Conservation (phyloP, 2,113 vertebrate genomes). For the Mus musculus region GRCm39 chr2:77593001-77593500, state of each 20-base stretch:
- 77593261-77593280: background rate
- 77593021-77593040: slow-evolving; percentile 7
- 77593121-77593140: slow-evolving; percentile 41
- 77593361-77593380: background rate
- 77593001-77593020: slow-evolving; percentile 54
- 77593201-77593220: background rate
- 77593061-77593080: slow-evolving; percentile 24
- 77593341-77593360: background rate
- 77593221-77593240: background rate
- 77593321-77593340: background rate
- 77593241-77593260: background rate
- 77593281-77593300: slow-evolving; percentile 13
- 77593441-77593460: background rate
- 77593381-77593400: background rate
- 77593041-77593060: slow-evolving; percentile 12
- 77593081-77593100: slow-evolving; percentile 3
- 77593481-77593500: background rate
- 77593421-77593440: background rate
- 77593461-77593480: slow-evolving; percentile 21
- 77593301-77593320: background rate
- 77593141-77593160: background rate
- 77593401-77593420: background rate
- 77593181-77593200: slow-evolving; percentile 13
- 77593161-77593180: background rate
- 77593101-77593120: slow-evolving; percentile 61